phyloP scores from a whole-genome alignment of 2,797 vertebrate genomes.

The Emydoidea blandingii region DNA sequence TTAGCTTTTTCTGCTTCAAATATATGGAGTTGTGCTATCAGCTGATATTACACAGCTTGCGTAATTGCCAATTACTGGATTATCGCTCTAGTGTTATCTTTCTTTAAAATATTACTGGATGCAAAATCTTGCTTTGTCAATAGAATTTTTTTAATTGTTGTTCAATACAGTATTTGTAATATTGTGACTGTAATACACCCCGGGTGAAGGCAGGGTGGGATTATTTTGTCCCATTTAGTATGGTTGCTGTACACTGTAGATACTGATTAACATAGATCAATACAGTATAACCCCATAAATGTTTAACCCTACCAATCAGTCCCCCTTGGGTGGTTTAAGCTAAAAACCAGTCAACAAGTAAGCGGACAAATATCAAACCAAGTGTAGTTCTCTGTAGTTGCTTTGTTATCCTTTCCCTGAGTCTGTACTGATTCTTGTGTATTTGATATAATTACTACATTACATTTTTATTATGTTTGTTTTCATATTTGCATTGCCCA shows the following conservation, averaged over 20 bases:
- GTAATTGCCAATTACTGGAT: not conserved
- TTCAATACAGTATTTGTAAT: constrained; percentile 11
- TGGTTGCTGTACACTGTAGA: constrained; percentile 34
- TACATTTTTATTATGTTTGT: constrained; percentile 57
- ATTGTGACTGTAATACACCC: not conserved
- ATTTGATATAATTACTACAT: constrained; percentile 39
- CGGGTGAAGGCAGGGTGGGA: not conserved
- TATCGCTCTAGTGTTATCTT: not conserved
- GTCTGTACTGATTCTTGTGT: not conserved
- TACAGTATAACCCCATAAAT: constrained; percentile 39
- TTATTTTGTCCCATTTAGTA: constrained; percentile 11
- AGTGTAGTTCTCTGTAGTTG: not conserved
- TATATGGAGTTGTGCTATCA: not conserved
- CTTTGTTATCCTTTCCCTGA: not conserved
- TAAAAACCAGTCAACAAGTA: constrained; percentile 71
- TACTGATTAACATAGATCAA: constrained; percentile 49
- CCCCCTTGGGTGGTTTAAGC: constrained; percentile 70
- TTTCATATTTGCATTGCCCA: constrained; percentile 42
- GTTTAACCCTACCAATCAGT: constrained; percentile 73
- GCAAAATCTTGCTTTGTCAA: not conserved
- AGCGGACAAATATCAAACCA: constrained; percentile 59
- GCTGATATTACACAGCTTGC: not conserved
- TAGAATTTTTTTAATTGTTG: not conserved
- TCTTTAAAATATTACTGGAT: not conserved
- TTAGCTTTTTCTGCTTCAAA: not conserved